Base-by-base conservation (phyloP, 1,140 invertebrate genomes). In the Lucilia cuprina region DNA sequence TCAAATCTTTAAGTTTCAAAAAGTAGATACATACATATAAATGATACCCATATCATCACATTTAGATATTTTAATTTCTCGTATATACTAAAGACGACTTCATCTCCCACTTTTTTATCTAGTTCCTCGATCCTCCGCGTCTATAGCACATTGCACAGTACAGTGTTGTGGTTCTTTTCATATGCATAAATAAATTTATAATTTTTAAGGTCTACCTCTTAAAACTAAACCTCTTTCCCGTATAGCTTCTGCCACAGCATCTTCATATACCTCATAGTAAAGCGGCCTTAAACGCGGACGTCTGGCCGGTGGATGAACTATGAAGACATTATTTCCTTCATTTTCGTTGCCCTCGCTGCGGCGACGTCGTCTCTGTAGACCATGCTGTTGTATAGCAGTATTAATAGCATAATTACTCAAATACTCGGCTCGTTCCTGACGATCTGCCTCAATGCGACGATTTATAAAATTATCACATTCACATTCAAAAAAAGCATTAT, bases 401-500 rank as follows among this genome's bases (percentile, higher is more conserved):
- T 84, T 47, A 21, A 84, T 82, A n/a, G 75, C 83, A 77, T 49
- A 65, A 21, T 60, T 75, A 14, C 80, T 82, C 65, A 30, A 30
- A 84, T 17, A 83, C n/a, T 35, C 34, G 3, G n/a, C 60, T 17
- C 77, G 35, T 5, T 55, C 49, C 74, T 80, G 50, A 17, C 60
- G 77, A n/a, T 70, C 78, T 17, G 83, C 55, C 82, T 84, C 83
- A 74, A 84, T 82, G 12, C 84, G 84, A n/a, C 78, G 60, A 82
- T 85, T 85, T 35, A 84, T 85, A 25, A 85, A 85, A 75, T 85
- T 85, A 65, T 85, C 84, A 70, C 84, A 85, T 82, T 85, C 84
- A 30, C 84, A 83, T 13, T 85, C 84, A 74, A 85, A 85, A 74
- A 85, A 82, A n/a, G 84, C 84, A 49, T 84, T 85, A 17, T 83